Base-by-base conservation (phyloP, 2,113 vertebrate genomes). In the Apeltes quadracus region DNA sequence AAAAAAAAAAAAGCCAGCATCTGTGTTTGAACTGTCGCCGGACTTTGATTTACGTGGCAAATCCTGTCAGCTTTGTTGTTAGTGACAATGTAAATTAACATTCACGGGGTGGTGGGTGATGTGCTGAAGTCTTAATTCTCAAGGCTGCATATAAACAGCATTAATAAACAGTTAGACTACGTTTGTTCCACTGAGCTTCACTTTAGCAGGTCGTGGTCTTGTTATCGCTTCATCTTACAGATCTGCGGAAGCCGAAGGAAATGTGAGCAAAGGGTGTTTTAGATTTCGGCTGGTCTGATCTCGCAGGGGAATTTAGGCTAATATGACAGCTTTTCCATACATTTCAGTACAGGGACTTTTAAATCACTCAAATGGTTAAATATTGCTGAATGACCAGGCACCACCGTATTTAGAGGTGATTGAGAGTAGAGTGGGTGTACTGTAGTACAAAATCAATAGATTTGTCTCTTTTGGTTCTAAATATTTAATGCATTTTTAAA, bases 41-140 rank as follows among this genome's bases (percentile, higher is more conserved):
- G 72, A 80, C 81, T 82, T 86, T 85, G 88, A 89, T 89, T 87
- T 86, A 88, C 83, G 78, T n/a, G 64, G 79, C 76, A 84, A 86
- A 84, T 86, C 82, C 79, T 78, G 84, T 86, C 78, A 81, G 84
- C 75, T 63, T 83, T 84, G 85, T 84, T 81, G 85, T 81, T 77
- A 34, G 64, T 51, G 75, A 85, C 79, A 73, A 58, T 36, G 18
- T 57, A 61, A n/a, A 84, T 84, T 87, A 81, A 76, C 73, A 78
- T 36, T 23, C 63, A 69, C n/a, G 36, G 53, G 72, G 34, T 0
- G n/a, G n/a, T n/a, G n/a, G 63, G 36, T 15, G 46, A 67, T 7
- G 23, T 53, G 72, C 75, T 20, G 27, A 9, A 0, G 53, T 72
- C 27, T 41, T 57, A 63, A 69, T 53, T 56, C 43, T 71, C 65